Percentiles rank a stretch among this genome's conserved stretches.
Evolutionary conservation across 2,888 invertebrate species (phyloP).

Genomic region (Agonum fuliginosum): DNA sequence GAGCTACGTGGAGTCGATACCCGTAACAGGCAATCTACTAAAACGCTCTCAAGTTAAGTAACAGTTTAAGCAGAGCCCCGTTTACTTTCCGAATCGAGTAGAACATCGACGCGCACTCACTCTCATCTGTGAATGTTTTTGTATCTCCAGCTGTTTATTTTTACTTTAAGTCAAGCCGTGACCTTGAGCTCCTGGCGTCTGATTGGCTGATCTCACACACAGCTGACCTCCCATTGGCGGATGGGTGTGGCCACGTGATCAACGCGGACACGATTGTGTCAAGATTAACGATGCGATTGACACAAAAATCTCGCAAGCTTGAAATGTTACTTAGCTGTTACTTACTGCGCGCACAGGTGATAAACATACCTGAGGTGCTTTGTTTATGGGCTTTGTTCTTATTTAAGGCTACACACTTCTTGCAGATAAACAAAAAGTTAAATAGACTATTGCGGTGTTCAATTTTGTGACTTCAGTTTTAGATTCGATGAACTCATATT

Average conservation of each 20-base stretch:
- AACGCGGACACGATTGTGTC: conserved; percentile 44
- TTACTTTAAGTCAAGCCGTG: conserved; percentile 35
- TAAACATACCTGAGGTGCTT: too few species aligned
- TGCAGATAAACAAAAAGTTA: too few species aligned
- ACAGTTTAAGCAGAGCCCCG: too few species aligned
- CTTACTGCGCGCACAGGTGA: not conserved
- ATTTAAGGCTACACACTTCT: too few species aligned
- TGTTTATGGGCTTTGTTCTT: not conserved
- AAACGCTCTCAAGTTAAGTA: too few species aligned
- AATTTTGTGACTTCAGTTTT: too few species aligned
- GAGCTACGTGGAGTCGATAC: too few species aligned
- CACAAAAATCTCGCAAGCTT: conserved; percentile 34
- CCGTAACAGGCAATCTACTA: too few species aligned
- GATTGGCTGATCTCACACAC: not conserved
- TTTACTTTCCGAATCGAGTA: not conserved
- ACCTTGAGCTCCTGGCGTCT: conserved; percentile 1
- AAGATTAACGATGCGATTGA: conserved; percentile 58
- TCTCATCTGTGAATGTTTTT: conserved; percentile 16
- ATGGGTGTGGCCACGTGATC: conserved; percentile 57
- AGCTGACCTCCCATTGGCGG: conserved; percentile 34
- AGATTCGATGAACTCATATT: too few species aligned
- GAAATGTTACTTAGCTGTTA: conserved; percentile 12
- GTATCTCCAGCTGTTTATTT: conserved; percentile 34
- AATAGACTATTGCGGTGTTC: too few species aligned
- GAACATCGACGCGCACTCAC: not conserved